These are phyloP conservation scores for Drepana falcataria DNA, from an alignment of 2,888 invertebrate species.

Conservation along the genomic window DNA sequence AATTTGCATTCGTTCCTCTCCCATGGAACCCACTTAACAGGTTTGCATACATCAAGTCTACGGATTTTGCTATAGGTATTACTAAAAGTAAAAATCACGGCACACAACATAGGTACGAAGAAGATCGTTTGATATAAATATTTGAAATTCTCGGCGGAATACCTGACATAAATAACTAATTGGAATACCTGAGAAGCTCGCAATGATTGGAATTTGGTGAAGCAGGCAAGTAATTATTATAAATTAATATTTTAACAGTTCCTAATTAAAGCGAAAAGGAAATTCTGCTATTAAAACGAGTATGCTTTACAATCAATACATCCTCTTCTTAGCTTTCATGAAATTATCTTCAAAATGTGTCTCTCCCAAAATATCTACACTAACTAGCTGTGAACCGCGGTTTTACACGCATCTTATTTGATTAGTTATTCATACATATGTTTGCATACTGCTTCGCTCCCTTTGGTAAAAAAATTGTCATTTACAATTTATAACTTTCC, in stretches of 20 bases:
- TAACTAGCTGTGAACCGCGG: too few species aligned
- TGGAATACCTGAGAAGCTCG: constrained; percentile 21
- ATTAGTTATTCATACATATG: too few species aligned
- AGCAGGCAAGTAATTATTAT: constrained; percentile 9
- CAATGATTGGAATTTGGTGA: constrained; percentile 19
- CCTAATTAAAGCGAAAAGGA: neutral
- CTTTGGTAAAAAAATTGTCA: too few species aligned
- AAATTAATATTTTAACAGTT: constrained; percentile 11
- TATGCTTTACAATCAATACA: too few species aligned
- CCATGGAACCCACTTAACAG: constrained; percentile 48
- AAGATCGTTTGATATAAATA: constrained; percentile 15
- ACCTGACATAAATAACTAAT: constrained; percentile 22
- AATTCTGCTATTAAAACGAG: neutral
- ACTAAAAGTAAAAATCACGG: neutral
- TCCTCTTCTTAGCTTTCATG: too few species aligned
- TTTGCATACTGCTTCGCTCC: too few species aligned
- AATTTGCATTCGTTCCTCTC: constrained; percentile 59
- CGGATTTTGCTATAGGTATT: too few species aligned
- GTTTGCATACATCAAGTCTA: constrained; percentile 38
- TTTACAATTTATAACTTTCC: too few species aligned
- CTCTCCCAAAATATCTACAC: too few species aligned
- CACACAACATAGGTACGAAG: constrained; percentile 3
- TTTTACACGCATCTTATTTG: too few species aligned
- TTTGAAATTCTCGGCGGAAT: constrained; percentile 23
- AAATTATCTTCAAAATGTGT: too few species aligned